Evolutionary conservation across 2,888 invertebrate species (phyloP), one percentile per base, ranked within the genome.

Genomic region (Loripinus fragilis): DNA sequence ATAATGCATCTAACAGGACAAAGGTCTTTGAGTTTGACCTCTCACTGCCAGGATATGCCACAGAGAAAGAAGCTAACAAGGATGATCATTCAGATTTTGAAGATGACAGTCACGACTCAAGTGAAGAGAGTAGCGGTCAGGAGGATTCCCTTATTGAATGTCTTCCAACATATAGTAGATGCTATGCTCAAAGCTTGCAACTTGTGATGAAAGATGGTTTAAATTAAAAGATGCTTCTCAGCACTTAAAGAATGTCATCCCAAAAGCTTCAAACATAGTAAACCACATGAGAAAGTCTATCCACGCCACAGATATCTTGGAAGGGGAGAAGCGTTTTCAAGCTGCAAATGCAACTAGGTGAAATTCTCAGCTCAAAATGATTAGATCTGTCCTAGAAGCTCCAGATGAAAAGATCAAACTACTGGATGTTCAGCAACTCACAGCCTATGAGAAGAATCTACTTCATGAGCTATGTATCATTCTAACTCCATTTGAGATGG

Each of bases 111-210:
- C 1, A 10, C 0, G 67, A 55, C 48, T 20, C 48, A 15, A 48
- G 48, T 55, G 55, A 35, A 28, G 55, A 55, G 8, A 28, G 25
- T 28, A 10, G 28, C 28, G 5, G 2, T 2, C 17, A 8, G n/a
- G n/a, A 20, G n/a, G 48, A 20, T 5, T 15, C 48, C 48, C 48
- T 48, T n/a, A 48, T 17, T 52, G 74, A 41, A 12, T 25, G 1
- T 28, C 41, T 67, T 2, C 35, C 67, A 35, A 73, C 42, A 12
- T 67, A 74, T 17, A 20, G 25, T 30, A 2, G 35, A 2, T 81
- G 81, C 48, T 81, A 41, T 75, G 74, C 77, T 28, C 77, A 81
- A 64, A 78, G 77, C 12, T n/a, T 81, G 17, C 75, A 74, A 30
- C 30, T 69, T 28, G 72, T 74, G 15, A 75, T 78, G 0, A 74